A percentile compares a stretch with the other conserved stretches of the same genome.
Evolutionary conservation across 1,140 invertebrate genomes (phyloP).

Genomic region (Nomia melanderi): DNA sequence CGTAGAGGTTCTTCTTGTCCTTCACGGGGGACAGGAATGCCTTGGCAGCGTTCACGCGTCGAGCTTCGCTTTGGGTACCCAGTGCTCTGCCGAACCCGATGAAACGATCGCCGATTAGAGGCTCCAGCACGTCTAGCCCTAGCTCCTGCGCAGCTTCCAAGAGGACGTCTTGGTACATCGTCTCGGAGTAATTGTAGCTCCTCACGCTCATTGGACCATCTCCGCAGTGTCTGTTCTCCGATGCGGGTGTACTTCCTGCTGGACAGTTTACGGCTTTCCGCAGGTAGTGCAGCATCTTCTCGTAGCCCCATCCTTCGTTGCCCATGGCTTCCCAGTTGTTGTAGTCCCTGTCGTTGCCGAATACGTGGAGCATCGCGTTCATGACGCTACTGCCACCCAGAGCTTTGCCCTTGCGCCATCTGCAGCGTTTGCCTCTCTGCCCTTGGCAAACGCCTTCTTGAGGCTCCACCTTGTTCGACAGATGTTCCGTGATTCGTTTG

Average conservation of each 20-base stretch:
- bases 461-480: conserved; percentile 75
- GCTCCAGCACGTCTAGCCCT: conserved; percentile 74
- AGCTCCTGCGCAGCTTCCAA: conserved; percentile 74
- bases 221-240: conserved; percentile 68
- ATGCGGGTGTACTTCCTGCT: conserved; percentile 57
- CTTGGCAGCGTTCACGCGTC: conserved; percentile 84
- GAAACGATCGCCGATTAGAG: conserved; percentile 74
- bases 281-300: conserved; percentile 83
- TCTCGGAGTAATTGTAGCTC: conserved; percentile 79
- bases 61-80: conserved; percentile 81
- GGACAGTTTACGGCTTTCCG: conserved; percentile 77
- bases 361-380: conserved; percentile 91
- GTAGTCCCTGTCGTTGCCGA: conserved; percentile 86
- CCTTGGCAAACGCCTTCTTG: conserved; percentile 82
- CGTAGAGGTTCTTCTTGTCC: conserved; percentile 85
- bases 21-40: conserved; percentile 84
- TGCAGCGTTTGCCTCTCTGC: conserved; percentile 80
- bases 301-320: conserved; percentile 82
- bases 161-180: conserved; percentile 72
- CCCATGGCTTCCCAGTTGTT: conserved; percentile 84
- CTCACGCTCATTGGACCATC: conserved; percentile 76
- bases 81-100: conserved; percentile 81
- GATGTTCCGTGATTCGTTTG: neutral
- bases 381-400: conserved; percentile 89
- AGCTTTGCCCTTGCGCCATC: conserved; percentile 86